phyloP scores from a whole-genome alignment of 2,113 vertebrate species.

The Eulemur rufifrons region DNA sequence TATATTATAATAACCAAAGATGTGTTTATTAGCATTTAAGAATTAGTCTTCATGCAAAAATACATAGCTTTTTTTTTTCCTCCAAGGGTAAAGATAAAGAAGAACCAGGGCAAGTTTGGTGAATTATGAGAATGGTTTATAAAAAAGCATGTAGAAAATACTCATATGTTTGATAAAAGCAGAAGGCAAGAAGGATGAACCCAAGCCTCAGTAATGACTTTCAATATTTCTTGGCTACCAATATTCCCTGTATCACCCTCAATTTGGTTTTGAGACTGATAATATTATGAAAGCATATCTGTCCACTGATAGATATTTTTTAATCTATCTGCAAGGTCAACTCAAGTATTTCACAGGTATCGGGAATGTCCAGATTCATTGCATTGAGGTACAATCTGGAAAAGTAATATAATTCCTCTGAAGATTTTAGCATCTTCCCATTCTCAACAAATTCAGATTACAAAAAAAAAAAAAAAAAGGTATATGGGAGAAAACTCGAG shows the following conservation, averaged over 20 bases:
- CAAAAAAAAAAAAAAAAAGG: neutral
- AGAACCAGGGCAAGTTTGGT: neutral
- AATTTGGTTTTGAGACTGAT: constrained; percentile 33
- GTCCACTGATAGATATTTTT: constrained; percentile 31
- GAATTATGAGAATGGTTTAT: neutral
- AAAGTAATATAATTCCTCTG: constrained; percentile 50
- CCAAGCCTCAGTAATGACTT: constrained; percentile 18
- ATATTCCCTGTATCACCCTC: neutral
- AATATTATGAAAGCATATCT: constrained; percentile 31
- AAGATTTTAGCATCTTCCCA: constrained; percentile 24
- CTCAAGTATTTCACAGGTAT: neutral
- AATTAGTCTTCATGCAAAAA: neutral
- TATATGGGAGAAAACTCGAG: neutral
- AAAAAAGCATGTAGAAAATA: neutral
- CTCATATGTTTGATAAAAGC: neutral
- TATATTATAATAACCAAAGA: neutral
- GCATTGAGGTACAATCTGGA: neutral
- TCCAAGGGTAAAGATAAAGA: neutral
- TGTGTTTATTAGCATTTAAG: neutral
- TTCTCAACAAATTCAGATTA: constrained; percentile 1
- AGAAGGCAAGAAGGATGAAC: neutral
- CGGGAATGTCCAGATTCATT: constrained; percentile 43
- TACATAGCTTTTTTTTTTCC: neutral
- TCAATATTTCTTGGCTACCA: neutral
- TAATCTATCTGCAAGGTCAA: constrained; percentile 34